These are phyloP conservation scores for Tarsius wallacei DNA, from an alignment of 2,797 vertebrate genomes.

Conservation along the genomic window DNA sequence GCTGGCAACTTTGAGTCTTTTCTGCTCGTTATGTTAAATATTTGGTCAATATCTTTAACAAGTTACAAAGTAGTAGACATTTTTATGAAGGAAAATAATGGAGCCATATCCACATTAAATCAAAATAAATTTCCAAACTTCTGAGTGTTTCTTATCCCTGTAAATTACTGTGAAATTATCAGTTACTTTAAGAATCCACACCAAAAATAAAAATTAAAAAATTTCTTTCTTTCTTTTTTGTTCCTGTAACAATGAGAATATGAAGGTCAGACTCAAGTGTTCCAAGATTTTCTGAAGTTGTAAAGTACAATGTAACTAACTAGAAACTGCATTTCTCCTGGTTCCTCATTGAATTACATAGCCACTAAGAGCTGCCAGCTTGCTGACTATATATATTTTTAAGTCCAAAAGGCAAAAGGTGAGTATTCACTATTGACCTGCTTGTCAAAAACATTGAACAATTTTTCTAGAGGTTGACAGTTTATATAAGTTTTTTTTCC, in stretches of 20 bases:
- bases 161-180: slow-evolving; percentile 28
- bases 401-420: slow-evolving; percentile 76
- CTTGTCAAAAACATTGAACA: slow-evolving; percentile 70
- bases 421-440: slow-evolving; percentile 43
- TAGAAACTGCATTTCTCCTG: slow-evolving; percentile 42
- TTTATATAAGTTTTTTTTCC: slow-evolving; percentile 53
- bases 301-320: slow-evolving; percentile 49
- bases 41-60: background rate
- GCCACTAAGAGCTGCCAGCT: slow-evolving; percentile 60
- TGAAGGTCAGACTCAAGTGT: slow-evolving; percentile 25
- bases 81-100: background rate
- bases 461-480: slow-evolving; percentile 62
- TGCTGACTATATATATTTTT: slow-evolving; percentile 77
- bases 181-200: slow-evolving; percentile 12
- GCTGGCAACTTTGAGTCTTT: background rate
- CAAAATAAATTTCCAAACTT: background rate
- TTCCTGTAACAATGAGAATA: background rate
- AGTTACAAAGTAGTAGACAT: background rate
- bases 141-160: background rate
- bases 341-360: slow-evolving; percentile 56
- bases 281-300: slow-evolving; percentile 59
- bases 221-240: background rate
- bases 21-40: background rate
- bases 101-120: background rate
- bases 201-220: background rate